Conservation (phyloP, 92 coral and sea anemone genomes). For the Parazoanthus darwini region DNA sequence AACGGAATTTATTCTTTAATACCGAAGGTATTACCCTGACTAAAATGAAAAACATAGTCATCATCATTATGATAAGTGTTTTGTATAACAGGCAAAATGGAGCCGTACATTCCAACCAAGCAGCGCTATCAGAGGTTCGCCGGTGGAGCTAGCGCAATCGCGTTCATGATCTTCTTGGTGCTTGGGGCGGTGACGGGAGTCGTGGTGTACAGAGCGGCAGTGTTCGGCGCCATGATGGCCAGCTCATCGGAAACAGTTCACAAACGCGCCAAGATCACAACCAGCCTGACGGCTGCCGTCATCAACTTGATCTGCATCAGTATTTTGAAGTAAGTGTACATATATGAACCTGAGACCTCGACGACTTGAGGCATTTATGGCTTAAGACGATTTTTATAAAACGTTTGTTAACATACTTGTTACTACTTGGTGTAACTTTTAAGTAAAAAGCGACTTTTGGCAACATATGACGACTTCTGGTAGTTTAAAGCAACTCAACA, state of each 20-base stretch:
- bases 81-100: constrained; percentile 71
- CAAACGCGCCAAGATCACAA: constrained; percentile 75
- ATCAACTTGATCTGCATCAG: constrained; percentile 86
- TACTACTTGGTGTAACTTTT: too few relatives aligned
- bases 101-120: constrained; percentile 74
- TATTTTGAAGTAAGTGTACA: constrained; percentile 51
- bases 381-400: too few relatives aligned
- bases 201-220: constrained; percentile 86
- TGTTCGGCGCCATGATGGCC: constrained; percentile 70
- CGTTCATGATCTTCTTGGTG: constrained; percentile 80
- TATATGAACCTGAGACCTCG: not conserved
- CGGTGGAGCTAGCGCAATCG: constrained; percentile 67
- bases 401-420: too few relatives aligned
- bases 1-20: too few relatives aligned
- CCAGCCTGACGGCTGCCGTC: constrained; percentile 86
- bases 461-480: too few relatives aligned
- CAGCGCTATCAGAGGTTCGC: constrained; percentile 73
- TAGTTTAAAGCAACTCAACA: too few relatives aligned
- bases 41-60: too few relatives aligned
- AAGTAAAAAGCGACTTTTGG: too few relatives aligned
- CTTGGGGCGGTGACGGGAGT: constrained; percentile 88
- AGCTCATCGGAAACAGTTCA: constrained; percentile 42
- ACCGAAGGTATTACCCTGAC: too few relatives aligned
- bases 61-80: not conserved
- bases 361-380: not conserved